These are phyloP conservation scores for Bos indicus DNA, from an alignment of 2,113 vertebrate species.

Conservation along the genomic window DNA sequence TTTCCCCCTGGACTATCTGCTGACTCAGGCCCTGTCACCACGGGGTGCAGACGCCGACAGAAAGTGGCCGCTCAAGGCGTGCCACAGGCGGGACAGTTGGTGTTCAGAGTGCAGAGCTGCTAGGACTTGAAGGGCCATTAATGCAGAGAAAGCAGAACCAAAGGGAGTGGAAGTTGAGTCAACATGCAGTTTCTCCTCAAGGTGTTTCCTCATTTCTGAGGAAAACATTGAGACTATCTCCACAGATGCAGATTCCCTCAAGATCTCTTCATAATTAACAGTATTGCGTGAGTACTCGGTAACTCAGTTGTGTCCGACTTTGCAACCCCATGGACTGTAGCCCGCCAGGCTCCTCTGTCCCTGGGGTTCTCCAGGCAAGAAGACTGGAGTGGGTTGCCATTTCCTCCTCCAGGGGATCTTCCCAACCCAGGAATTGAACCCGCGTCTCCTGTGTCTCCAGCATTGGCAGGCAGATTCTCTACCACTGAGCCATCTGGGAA, in stretches of 20 bases:
- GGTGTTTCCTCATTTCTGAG: neutral
- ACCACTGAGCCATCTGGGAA: neutral
- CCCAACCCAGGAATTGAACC: neutral
- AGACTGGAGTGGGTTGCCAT: neutral
- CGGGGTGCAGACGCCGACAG: neutral
- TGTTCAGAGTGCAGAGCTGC: neutral
- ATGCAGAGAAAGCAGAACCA: neutral
- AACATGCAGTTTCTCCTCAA: neutral
- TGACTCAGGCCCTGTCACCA: neutral
- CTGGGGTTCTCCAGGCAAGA: neutral
- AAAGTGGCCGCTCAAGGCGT: neutral
- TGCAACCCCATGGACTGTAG: neutral
- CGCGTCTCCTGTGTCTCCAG: neutral
- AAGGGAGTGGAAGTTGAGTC: neutral
- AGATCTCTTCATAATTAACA: neutral
- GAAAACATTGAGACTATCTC: neutral
- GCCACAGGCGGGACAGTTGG: neutral
- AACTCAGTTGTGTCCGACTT: neutral
- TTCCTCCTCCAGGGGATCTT: neutral
- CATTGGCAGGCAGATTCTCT: neutral
- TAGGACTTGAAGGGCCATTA: neutral
- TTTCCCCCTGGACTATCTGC: neutral
- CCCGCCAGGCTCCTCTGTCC: neutral
- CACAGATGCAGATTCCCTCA: neutral
- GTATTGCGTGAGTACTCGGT: accelerated